A percentile compares a stretch with the other conserved stretches of the same genome.
phyloP scores from a whole-genome alignment of 2,113 vertebrate species.

The Etheostoma cragini region DNA sequence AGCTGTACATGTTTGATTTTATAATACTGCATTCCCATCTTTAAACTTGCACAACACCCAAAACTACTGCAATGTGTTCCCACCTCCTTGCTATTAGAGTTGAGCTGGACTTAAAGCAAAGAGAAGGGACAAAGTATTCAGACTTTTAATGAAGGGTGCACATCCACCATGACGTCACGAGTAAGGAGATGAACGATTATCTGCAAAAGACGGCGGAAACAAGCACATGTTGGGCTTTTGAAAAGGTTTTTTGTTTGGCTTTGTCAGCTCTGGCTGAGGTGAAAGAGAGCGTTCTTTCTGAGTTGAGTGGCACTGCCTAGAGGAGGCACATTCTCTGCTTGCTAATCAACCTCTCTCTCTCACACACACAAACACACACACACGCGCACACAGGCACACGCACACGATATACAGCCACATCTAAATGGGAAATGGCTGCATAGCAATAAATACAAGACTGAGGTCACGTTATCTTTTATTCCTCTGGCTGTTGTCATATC shows the following conservation, averaged over 20 bases:
- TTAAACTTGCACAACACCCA: slow-evolving; percentile 18
- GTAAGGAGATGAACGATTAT: slow-evolving; percentile 46
- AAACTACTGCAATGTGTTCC: not conserved
- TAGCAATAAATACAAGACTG: not conserved
- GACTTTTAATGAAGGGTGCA: slow-evolving; percentile 48
- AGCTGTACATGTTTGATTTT: too few species aligned
- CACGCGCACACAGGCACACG: not conserved
- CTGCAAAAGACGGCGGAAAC: slow-evolving; percentile 51
- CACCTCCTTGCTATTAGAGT: not conserved
- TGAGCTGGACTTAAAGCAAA: slow-evolving; percentile 1
- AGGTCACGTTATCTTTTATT: slow-evolving; percentile 1
- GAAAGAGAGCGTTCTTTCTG: slow-evolving; percentile 64
- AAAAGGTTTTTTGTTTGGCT: slow-evolving; percentile 50
- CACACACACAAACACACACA: not conserved
- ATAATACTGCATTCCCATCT: not conserved
- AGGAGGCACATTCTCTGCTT: slow-evolving; percentile 58
- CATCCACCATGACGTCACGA: slow-evolving; percentile 52
- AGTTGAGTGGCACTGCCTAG: slow-evolving; percentile 47
- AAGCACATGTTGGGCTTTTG: slow-evolving; percentile 33
- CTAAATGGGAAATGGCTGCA: not conserved
- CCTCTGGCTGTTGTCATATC: not conserved
- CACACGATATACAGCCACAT: not conserved
- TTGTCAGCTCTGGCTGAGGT: slow-evolving; percentile 52
- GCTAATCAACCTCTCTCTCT: slow-evolving; percentile 54
- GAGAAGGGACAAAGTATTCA: slow-evolving; percentile 22